phyloP scores from a whole-genome alignment of 2,888 invertebrate species.

The Drosophila austrosaltans region DNA sequence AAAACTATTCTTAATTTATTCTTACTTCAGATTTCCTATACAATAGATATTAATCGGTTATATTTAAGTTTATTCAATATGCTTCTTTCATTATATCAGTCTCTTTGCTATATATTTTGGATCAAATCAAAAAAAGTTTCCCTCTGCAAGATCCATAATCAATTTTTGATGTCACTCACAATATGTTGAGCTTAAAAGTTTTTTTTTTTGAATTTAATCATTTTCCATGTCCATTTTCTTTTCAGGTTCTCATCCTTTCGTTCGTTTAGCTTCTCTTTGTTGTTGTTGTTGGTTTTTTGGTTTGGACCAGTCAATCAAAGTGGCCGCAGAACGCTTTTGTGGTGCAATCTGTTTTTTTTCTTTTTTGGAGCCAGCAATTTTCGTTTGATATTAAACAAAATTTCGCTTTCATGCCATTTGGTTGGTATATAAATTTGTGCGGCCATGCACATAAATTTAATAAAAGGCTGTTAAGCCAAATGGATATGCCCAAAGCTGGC shows the following conservation, averaged over 20 bases:
- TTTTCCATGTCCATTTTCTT: neutral
- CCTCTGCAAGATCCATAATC: no score
- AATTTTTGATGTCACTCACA: neutral
- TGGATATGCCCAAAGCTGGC: constrained; percentile 35
- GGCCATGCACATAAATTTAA: constrained; percentile 69
- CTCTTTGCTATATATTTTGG: no score
- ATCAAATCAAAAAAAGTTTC: no score
- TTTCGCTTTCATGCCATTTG: constrained; percentile 77
- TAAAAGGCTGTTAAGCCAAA: constrained; percentile 60
- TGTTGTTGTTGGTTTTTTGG: constrained; percentile 12
- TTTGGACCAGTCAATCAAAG: constrained; percentile 14
- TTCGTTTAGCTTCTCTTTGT: neutral
- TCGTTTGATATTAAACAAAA: constrained; percentile 50
- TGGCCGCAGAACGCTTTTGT: constrained; percentile 22
- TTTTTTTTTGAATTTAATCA: neutral
- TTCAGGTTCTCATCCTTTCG: constrained; percentile 5
- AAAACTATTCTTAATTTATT: no score
- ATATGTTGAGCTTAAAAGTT: neutral
- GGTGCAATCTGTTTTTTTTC: constrained; percentile 39
- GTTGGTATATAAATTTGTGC: constrained; percentile 32
- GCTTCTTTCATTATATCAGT: no score
- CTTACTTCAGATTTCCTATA: no score
- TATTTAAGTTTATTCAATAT: no score
- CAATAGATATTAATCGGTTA: no score
- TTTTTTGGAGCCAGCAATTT: constrained; percentile 51